Evolutionary conservation across 2,113 vertebrate genomes (phyloP), one percentile per base, ranked within the genome.

Genomic region (Silurus asotus): DNA sequence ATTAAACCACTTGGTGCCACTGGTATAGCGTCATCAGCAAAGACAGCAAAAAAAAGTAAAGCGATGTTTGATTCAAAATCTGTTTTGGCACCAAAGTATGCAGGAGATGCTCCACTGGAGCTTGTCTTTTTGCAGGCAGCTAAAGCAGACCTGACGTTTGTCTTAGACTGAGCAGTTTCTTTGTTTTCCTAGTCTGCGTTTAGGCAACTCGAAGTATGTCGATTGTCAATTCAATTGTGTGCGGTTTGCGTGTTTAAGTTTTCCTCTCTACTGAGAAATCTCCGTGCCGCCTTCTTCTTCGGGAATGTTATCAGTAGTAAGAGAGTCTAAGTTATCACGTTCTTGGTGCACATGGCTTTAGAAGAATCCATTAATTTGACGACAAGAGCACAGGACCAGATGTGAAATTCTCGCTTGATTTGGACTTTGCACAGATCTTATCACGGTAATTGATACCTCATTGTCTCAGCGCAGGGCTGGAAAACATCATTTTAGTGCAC

Each of bases 391-490:
- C 93, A 95, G 94, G 94, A 93, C 95, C 97, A 98, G 96, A 98
- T 97, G 97, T 96, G 95, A 95, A 96, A 86, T 95, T 95, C 93
- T 92, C 94, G 93, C 94, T 90, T 87, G 87, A 88, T 62, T 88
- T 94, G 94, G 94, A 94, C 93, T 95, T 95, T 96, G 95, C 93
- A 93, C 95, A 96, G 95, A 96, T 96, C 94, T 95, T 95, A 95
- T 95, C 95, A 86, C 91, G 90, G 79, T 96, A 95, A 96, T 96
- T 96, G 96, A 96, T 96, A 94, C 94, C 94, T 89, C 88, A 89
- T 86, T 95, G 93, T 96, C 96, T 91, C 84, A 93, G 89, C 88
- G 87, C 90, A 53, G 88, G 88, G 88, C 92, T 91, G 82, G 89
- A 92, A 91, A 89, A 86, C 87, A 91, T 91, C 90, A 90, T 88